Evolutionary conservation across 2,888 invertebrate genomes (phyloP).

Genomic region (Xestia xanthographa): DNA sequence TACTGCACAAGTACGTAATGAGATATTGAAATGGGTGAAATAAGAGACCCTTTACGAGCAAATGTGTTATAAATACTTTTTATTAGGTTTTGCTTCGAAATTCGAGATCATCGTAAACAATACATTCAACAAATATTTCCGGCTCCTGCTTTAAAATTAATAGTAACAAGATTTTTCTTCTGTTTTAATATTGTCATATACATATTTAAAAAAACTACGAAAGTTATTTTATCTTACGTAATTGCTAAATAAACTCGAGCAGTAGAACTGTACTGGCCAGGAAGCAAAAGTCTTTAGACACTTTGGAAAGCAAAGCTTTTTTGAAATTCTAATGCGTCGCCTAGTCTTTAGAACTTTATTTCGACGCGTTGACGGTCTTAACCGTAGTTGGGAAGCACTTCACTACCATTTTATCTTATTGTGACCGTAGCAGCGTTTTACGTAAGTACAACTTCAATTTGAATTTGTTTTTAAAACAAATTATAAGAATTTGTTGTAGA

Average conservation of each 20-base stretch:
- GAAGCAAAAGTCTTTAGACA: constrained; percentile 55
- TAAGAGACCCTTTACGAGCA: too few species aligned
- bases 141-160: background rate
- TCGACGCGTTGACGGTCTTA: constrained; percentile 59
- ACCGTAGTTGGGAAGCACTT: constrained; percentile 60
- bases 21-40: too few species aligned
- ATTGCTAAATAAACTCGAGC: constrained; percentile 26
- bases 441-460: constrained; percentile 47
- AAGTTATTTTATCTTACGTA: constrained; percentile 13
- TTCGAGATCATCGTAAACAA: background rate
- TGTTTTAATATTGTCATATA: background rate
- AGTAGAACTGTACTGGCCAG: constrained; percentile 25
- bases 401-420: constrained; percentile 61
- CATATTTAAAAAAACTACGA: background rate
- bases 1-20: too few species aligned
- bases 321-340: constrained; percentile 69
- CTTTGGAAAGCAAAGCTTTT: constrained; percentile 62
- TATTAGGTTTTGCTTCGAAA: background rate
- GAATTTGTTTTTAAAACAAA: constrained; percentile 45
- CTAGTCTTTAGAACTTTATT: constrained; percentile 63
- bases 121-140: background rate
- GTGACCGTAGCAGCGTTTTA: constrained; percentile 35
- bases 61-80: too few species aligned
- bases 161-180: background rate
- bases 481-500: too few species aligned